Evolutionary conservation across 2,113 vertebrate species (phyloP).

Genomic region (Urocolius indicus): DNA sequence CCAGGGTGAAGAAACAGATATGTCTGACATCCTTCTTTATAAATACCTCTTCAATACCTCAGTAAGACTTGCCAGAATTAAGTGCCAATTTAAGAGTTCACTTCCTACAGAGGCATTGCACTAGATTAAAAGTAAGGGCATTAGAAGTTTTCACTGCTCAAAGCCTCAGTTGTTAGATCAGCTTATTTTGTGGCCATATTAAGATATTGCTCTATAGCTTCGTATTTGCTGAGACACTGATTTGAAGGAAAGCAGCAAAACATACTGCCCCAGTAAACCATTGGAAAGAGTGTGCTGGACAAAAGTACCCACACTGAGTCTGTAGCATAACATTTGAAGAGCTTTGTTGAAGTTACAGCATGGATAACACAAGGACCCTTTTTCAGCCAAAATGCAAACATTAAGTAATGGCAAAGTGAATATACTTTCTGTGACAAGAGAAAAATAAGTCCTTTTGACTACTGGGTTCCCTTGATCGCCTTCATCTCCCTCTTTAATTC

Average conservation of each 20-base stretch:
- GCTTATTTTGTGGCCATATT: neutral
- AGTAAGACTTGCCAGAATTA: conserved; percentile 32
- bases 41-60: neutral
- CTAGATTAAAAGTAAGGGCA: conserved; percentile 35
- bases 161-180: conserved; percentile 20
- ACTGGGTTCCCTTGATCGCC: neutral
- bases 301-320: neutral
- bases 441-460: neutral
- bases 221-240: neutral
- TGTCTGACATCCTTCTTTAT: neutral
- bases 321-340: neutral
- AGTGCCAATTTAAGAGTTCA: conserved; percentile 9
- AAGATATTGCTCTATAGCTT: neutral
- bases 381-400: neutral
- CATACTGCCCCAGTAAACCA: neutral
- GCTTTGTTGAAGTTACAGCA: neutral
- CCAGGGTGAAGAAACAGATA: neutral
- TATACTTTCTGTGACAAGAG: neutral
- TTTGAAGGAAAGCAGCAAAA: conserved; percentile 14
- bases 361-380: neutral
- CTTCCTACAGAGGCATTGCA: neutral
- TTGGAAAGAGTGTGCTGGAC: neutral
- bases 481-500: neutral
- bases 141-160: conserved; percentile 44
- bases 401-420: neutral